phyloP scores from a whole-genome alignment of 2,888 invertebrate species.

The Lacanobia wlatinum region DNA sequence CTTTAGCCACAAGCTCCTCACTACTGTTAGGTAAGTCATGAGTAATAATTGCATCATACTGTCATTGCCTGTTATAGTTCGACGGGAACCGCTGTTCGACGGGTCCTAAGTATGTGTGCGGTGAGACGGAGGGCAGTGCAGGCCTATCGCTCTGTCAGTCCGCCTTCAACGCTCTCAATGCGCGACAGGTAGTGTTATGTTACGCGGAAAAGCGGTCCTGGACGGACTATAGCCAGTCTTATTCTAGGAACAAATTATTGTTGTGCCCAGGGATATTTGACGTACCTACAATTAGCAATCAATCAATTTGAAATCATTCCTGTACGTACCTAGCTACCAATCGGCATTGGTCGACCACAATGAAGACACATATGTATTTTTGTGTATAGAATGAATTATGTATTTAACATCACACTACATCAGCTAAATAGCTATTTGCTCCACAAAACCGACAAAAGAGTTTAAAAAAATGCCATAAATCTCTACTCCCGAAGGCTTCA shows the following conservation, averaged over 20 bases:
- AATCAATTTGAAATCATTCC: constrained; percentile 6
- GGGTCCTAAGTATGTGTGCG: no score
- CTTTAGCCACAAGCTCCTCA: no score
- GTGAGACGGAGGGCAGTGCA: no score
- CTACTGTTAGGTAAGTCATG: background rate
- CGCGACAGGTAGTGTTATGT: no score
- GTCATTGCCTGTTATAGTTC: background rate
- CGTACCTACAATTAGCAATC: constrained; percentile 6
- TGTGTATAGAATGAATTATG: background rate
- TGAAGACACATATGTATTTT: background rate
- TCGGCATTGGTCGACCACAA: background rate
- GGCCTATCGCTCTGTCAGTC: no score
- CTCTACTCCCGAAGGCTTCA: constrained; percentile 75
- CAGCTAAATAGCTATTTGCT: constrained; percentile 16
- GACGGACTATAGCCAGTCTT: no score
- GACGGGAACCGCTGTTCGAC: no score
- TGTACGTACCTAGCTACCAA: background rate
- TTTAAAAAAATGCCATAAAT: constrained; percentile 80
- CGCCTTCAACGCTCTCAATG: no score
- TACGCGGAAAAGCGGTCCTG: background rate
- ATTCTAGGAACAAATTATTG: background rate
- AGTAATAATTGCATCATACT: background rate
- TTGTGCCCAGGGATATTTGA: background rate
- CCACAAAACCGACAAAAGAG: constrained; percentile 49
- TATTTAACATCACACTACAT: no score